phyloP scores from a whole-genome alignment of 2,797 vertebrate genomes.

The Siniperca obscura region DNA sequence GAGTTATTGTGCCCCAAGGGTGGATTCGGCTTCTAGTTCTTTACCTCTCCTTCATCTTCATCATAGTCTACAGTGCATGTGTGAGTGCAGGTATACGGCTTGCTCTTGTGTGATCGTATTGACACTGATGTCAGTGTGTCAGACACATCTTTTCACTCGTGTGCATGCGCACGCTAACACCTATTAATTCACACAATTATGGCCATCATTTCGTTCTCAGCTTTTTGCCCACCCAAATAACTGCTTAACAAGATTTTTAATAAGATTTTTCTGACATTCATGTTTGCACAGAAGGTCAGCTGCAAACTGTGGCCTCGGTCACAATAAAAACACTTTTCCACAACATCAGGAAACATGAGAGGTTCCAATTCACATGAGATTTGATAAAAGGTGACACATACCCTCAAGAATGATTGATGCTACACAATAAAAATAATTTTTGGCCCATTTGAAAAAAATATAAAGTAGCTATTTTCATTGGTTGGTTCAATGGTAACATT shows the following conservation, averaged over 20 bases:
- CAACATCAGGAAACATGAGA: slow-evolving; percentile 13
- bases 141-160: slow-evolving; percentile 24
- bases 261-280: slow-evolving; percentile 38
- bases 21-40: slow-evolving; percentile 73
- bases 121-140: slow-evolving; percentile 25
- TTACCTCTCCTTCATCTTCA: slow-evolving; percentile 74
- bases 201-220: not conserved
- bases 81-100: slow-evolving; percentile 10
- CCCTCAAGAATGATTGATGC: slow-evolving; percentile 18
- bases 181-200: not conserved
- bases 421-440: slow-evolving; percentile 2
- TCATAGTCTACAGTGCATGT: slow-evolving; percentile 60
- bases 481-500: not conserved
- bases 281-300: slow-evolving; percentile 51
- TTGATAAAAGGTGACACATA: slow-evolving; percentile 32
- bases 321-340: slow-evolving; percentile 26
- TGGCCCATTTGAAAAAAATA: not conserved
- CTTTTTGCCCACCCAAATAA: slow-evolving; percentile 1
- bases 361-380: slow-evolving; percentile 11
- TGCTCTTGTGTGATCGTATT: slow-evolving; percentile 22
- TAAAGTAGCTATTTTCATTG: not conserved
- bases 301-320: slow-evolving; percentile 17
- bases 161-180: not conserved
- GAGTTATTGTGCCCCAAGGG: slow-evolving; percentile 81
- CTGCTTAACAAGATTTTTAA: slow-evolving; percentile 17